Percentiles rank a stretch among this genome's conserved stretches.
Conservation (phyloP, 2,113 vertebrate species). For the Odontophorus gujanensis region DNA sequence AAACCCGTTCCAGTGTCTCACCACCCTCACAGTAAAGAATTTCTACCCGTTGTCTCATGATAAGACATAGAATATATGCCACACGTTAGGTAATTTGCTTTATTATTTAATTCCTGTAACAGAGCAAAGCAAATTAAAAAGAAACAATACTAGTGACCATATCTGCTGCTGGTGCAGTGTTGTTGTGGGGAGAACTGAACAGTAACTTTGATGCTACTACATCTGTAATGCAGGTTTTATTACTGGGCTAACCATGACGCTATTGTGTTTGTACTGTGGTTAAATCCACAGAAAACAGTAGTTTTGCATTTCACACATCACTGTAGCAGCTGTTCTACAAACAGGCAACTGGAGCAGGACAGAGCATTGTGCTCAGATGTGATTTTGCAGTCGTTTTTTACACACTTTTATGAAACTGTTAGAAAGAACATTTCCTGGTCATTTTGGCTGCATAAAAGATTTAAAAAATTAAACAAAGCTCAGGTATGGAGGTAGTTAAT, state of each 20-base stretch:
- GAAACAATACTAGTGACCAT: not conserved
- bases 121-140: not conserved
- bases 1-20: no score
- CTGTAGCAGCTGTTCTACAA: not conserved
- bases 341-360: not conserved
- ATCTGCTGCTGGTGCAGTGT: not conserved
- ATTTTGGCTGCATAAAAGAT: not conserved
- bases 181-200: not conserved
- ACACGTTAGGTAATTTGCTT: not conserved
- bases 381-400: not conserved
- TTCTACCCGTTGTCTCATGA: no score
- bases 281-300: not conserved
- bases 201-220: not conserved
- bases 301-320: not conserved
- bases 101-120: not conserved
- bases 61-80: not conserved
- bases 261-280: not conserved
- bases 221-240: not conserved
- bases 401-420: not conserved
- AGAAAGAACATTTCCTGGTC: not conserved
- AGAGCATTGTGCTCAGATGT: rapidly evolving
- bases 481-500: not conserved
- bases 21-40: no score
- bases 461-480: not conserved
- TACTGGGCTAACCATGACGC: not conserved